Percentiles rank a stretch among this genome's conserved stretches.
phyloP scores from a whole-genome alignment of 53 echinoderm and acorn worm species.

The Glandiceps talaboti region DNA sequence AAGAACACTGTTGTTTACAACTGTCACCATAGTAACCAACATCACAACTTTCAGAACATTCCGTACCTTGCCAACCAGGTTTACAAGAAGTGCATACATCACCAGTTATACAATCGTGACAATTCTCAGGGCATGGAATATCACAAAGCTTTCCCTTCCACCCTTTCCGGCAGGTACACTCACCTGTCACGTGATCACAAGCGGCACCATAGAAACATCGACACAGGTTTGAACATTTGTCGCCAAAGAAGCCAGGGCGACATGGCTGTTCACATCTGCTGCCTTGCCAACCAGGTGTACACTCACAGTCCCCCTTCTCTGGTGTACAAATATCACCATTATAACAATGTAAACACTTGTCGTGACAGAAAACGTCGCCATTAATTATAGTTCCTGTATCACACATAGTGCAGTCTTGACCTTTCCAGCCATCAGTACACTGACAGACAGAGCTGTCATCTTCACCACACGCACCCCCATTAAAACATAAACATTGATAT shows the following conservation, averaged over 20 bases:
- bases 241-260: neutral
- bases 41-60: too few species aligned
- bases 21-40: too few species aligned
- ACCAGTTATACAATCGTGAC: too few species aligned
- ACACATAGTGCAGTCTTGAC: neutral
- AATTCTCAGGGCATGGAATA: too few species aligned
- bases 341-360: neutral
- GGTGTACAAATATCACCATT: neutral
- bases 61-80: too few species aligned
- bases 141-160: too few species aligned
- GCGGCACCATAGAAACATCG: neutral
- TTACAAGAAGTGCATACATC: too few species aligned
- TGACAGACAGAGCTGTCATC: neutral
- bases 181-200: conserved; percentile 58
- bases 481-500: neutral
- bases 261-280: neutral
- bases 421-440: neutral
- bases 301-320: neutral
- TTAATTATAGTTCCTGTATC: neutral
- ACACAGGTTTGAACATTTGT: neutral
- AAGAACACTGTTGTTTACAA: too few species aligned
- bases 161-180: conserved; percentile 22
- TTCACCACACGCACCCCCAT: neutral
- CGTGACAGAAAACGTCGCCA: neutral
- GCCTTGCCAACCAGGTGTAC: neutral